These are phyloP conservation scores for Stenopsyche tienmushanensis DNA, from an alignment of 1,140 invertebrate genomes.

Conservation along the genomic window DNA sequence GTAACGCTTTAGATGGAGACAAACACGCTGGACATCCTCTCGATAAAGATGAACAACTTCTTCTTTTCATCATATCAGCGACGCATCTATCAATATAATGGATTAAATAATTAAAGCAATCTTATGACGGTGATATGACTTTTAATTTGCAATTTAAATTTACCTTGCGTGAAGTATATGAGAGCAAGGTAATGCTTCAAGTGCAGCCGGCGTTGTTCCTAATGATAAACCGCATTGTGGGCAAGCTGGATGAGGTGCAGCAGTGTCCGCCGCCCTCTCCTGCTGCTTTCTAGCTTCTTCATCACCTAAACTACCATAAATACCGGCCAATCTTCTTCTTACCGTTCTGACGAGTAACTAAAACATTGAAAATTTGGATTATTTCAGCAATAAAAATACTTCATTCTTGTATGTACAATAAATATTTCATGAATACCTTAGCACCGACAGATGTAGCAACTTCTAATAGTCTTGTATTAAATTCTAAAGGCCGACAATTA, in stretches of 20 bases:
- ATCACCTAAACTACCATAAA: constrained; percentile 78
- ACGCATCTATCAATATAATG: constrained; percentile 29
- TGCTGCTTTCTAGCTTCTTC: constrained; percentile 75
- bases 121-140: no score
- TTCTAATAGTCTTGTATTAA: constrained; percentile 77
- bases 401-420: no score
- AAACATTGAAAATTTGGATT: constrained; percentile 40
- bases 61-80: constrained; percentile 37
- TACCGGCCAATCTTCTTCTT: constrained; percentile 70
- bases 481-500: constrained; percentile 79
- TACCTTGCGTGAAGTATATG: constrained; percentile 84
- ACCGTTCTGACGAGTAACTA: constrained; percentile 77
- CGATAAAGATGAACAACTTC: constrained; percentile 30
- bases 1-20: constrained; percentile 33
- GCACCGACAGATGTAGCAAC: constrained; percentile 78
- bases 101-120: no score
- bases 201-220: constrained; percentile 61
- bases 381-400: no score
- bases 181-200: constrained; percentile 79
- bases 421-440: constrained; percentile 57
- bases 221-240: constrained; percentile 74
- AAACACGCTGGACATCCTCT: constrained; percentile 38
- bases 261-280: constrained; percentile 69
- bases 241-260: constrained; percentile 73
- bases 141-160: no score